phyloP scores from a whole-genome alignment of 1,140 invertebrate species.

The Solen grandis region DNA sequence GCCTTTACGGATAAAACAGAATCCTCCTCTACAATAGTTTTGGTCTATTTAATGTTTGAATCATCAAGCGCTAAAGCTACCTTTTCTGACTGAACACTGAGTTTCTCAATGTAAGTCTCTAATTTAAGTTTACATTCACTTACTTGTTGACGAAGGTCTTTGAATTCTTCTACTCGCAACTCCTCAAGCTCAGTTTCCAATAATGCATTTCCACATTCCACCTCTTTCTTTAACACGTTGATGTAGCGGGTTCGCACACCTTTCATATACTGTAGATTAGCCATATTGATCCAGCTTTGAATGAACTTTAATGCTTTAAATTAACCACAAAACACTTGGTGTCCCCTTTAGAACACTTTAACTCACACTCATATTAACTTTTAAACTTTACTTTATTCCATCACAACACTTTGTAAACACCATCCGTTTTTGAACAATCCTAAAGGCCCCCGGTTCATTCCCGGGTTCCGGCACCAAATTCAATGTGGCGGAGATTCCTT shows the following conservation, averaged over 20 bases:
- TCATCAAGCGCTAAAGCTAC: conserved; percentile 1
- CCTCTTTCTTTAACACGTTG: conserved; percentile 3
- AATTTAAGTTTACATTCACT: conserved; percentile 14
- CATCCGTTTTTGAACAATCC: too few relatives aligned
- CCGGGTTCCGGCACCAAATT: too few relatives aligned
- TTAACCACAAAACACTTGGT: too few relatives aligned
- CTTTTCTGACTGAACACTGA: conserved; percentile 17
- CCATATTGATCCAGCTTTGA: too few relatives aligned
- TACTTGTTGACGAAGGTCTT: background rate
- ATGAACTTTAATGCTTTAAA: too few relatives aligned
- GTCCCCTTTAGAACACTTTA: too few relatives aligned
- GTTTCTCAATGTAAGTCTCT: conserved; percentile 1
- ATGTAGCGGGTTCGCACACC: conserved; percentile 3
- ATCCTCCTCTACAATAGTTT: conserved; percentile 2
- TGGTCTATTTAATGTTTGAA: background rate
- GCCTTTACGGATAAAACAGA: background rate
- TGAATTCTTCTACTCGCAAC: background rate
- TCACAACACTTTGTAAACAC: too few relatives aligned
- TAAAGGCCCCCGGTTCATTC: too few relatives aligned
- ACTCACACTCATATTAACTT: too few relatives aligned
- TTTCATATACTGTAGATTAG: too few relatives aligned
- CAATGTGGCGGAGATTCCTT: too few relatives aligned
- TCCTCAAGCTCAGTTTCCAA: background rate
- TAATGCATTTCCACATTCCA: background rate
- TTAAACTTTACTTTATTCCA: too few relatives aligned